phyloP scores from a whole-genome alignment of 2,888 invertebrate genomes.

The Autographa gamma region DNA sequence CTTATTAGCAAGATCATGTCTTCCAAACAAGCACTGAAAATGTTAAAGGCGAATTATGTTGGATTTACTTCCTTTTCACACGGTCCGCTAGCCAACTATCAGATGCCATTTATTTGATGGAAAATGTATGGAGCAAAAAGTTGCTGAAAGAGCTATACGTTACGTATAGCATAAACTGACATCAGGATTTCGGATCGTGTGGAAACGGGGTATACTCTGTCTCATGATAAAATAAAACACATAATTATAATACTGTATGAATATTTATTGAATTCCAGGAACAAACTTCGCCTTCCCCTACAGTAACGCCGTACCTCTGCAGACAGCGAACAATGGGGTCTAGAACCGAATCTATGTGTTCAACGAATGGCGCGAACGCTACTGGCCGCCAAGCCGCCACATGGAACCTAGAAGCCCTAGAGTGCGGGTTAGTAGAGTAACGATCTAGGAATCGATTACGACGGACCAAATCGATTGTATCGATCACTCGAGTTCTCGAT shows the following conservation, averaged over 20 bases:
- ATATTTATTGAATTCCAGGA: conserved; percentile 73
- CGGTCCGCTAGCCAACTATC: neutral
- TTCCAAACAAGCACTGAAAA: neutral
- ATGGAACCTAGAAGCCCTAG: conserved; percentile 83
- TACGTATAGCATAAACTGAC: neutral
- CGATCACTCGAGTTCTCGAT: conserved; percentile 42
- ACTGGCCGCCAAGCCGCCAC: conserved; percentile 63
- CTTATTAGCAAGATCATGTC: neutral
- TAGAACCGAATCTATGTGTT: conserved; percentile 82
- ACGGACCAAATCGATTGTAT: conserved; percentile 51
- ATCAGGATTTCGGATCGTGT: neutral
- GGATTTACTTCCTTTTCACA: neutral
- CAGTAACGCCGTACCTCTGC: conserved; percentile 94
- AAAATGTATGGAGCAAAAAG: neutral
- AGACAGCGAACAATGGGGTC: conserved; percentile 93
- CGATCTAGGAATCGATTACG: conserved; percentile 44
- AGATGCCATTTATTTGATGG: neutral
- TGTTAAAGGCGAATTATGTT: neutral
- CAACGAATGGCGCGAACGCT: conserved; percentile 68
- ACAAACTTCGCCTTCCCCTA: conserved; percentile 91
- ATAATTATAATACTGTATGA: conserved; percentile 28
- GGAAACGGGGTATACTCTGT: neutral
- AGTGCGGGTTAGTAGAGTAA: conserved; percentile 81
- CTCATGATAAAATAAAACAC: neutral
- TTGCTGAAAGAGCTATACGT: neutral